Evolutionary conservation across 2,888 invertebrate species (phyloP), one percentile per base, ranked within the genome.

Genomic region (Synergus gifuensis): DNA sequence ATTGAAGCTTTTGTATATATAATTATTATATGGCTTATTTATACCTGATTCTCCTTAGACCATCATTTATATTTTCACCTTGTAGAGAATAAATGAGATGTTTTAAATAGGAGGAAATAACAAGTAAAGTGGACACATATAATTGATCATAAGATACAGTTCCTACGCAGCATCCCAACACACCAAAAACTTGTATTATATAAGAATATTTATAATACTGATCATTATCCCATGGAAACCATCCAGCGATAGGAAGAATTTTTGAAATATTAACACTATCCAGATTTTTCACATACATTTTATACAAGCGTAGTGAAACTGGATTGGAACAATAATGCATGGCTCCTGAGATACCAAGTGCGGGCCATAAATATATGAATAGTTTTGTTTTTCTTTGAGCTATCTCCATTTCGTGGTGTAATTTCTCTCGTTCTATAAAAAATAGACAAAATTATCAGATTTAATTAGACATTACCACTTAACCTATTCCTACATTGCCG

Each of bases 271-370:
- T 76, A 46, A 67, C 44, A 16, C 78, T 77, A 58, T 85, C 66
- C n/a, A 22, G 46, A 76, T 82, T 11, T 28, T 28, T 8, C 60
- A 58, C 12, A 44, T 76, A 7, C 62, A 73, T 77, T 81, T 80
- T 9, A 46, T 36, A 42, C 73, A 58, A 40, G 28, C 60, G 8
- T 58, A 12, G 76, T 9, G 22, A 81, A 8, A 87, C 58, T 18
- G 88, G 86, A 83, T 87, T 86, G 28, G 79, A 60, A 69, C 87
- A 86, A 86, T 88, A 88, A 76, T 88, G 87, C 7, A 82, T 11
- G 40, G 84, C 76, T 0, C 88, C 88, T 14, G 83, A 86, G 36
- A 83, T 54, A 44, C 82, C 83, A 18, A 85, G 16, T 36, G 76
- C 76, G 4, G 79, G 42, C 87, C 88, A 88, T 1, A 79, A 76